Evolutionary conservation across 2,113 vertebrate genomes (phyloP).

Genomic region (Chaenogobius annularis): DNA sequence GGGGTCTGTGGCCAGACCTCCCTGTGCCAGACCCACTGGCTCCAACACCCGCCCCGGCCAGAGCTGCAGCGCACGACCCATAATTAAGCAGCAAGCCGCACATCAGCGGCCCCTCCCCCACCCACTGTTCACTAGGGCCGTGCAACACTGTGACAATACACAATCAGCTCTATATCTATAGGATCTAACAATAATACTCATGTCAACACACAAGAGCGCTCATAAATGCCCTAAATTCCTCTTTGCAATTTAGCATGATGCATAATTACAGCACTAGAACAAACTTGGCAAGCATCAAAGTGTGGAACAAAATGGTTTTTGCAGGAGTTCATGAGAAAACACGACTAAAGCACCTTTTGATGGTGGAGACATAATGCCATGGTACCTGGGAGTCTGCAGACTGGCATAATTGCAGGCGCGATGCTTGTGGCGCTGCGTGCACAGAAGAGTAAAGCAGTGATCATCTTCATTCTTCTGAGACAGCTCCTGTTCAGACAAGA

Average conservation of each 20-base stretch:
- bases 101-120: constrained; percentile 57
- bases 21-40: constrained; percentile 85
- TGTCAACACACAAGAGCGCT: constrained; percentile 30
- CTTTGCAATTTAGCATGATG: constrained; percentile 28
- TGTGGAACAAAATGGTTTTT: constrained; percentile 46
- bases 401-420: constrained; percentile 68
- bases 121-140: constrained; percentile 49
- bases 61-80: constrained; percentile 79
- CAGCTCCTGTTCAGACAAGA: constrained; percentile 67
- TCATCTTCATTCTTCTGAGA: constrained; percentile 63
- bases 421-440: constrained; percentile 41
- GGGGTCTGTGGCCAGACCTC: constrained; percentile 86
- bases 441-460: constrained; percentile 54
- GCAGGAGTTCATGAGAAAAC: constrained; percentile 44
- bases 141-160: constrained; percentile 48
- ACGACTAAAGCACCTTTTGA: constrained; percentile 32
- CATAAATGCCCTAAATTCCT: constrained; percentile 29
- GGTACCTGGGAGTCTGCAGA: constrained; percentile 63
- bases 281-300: constrained; percentile 48
- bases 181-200: constrained; percentile 10
- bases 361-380: constrained; percentile 61
- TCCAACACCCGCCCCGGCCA: constrained; percentile 82
- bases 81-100: constrained; percentile 80
- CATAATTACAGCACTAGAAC: constrained; percentile 51
- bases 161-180: constrained; percentile 20